Base-by-base conservation (phyloP, 1,140 invertebrate species). In the Luehdorfia chinensis region DNA sequence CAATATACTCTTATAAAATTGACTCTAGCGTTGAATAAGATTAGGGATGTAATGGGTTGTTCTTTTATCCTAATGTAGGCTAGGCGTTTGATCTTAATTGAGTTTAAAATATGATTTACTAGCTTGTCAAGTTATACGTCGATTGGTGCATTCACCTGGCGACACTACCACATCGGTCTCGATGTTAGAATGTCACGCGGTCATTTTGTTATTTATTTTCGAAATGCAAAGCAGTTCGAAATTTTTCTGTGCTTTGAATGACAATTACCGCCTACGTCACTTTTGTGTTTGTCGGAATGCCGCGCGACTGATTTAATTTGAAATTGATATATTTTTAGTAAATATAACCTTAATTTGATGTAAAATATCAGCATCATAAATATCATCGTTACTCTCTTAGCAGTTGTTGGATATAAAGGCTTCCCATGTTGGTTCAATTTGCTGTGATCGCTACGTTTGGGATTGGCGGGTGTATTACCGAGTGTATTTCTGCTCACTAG, bases 91-190 rank as follows among this genome's bases (percentile, higher is more conserved):
- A 80, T 77, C 59, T 63, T 66, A 66, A 81, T 77, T 75, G 66
- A 58, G 59, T 54, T 67, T 66, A 28, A 66, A 61, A 72, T 78
- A 79, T 81, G 75, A 80, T 84, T 80, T 80, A 83, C 72, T 70
- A 27, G 63, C 49, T 48, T 66, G 66, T 64, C 62, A 57, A 36
- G 53, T 47, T 23, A 16, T 23, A 43, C 23, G 8, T 11, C 28
- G 27, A 9, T 41, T 18, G 18, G 23, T 33, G 34, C 32, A 34
- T 27, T 18, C 23, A 23, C n/a, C n/a, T n/a, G 4, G 15, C 19
- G 19, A 21, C 19, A 21, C 6, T 28, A 11, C 28, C 4, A 5
- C 11, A 9, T 31, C 11, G 2, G 28, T 11, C 9, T n/a, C n/a
- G 2, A 11, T 31, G 4, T 31, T 31, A 27, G 6, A 27, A 27